Evolutionary conservation across 2,888 invertebrate species (phyloP), one percentile per base, ranked within the genome.

Genomic region (Sinopyrophorus schimmeli): DNA sequence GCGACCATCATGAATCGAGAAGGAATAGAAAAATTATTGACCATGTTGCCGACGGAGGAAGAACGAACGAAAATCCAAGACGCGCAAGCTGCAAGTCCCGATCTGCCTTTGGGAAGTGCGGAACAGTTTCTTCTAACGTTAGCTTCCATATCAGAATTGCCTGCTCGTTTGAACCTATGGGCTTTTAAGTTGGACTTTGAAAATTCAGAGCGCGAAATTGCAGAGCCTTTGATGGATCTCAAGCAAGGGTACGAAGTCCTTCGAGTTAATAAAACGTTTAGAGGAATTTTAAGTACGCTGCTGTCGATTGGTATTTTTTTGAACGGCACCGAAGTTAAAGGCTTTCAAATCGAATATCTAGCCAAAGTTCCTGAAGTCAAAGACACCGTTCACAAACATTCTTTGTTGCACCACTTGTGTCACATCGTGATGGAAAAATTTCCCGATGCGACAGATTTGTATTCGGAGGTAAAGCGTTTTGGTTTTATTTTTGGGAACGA

Each of bases 111-210:
- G 53, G 98, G 98, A 49, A 93, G 91, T 66, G 99, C 99, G 1
- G 99, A 99, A 74, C 96, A 99, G 74, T 99, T 99, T 73, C 83
- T 99, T n/a, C 79, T 99, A 27, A 96, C 94, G 11, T 77, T 99
- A 57, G 91, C 95, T 18, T 93, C 96, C 31, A 95, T 99, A 61
- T 93, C 92, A 27, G 97, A 98, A 76, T 79, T 99, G 51, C 86
- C 92, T 34, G 92, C 95, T 28, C 79, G 98, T 62, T 80, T 98
- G 16, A 92, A 91, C 72, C 81, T 99, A 54, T 99, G 99, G 99
- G 90, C 96, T 53, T 99, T 99, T 78, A 97, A 97, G 73, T 77
- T 99, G 59, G 99, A 99, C 77, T 99, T 96, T 76, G 98, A 98
- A 74, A 90, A 89, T 73, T 86, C 92, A 64, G 98, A 99, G 77